Evolutionary conservation across 2,797 vertebrate genomes (phyloP), one percentile per base, ranked within the genome.

Genomic region (Myripristis murdjan): DNA sequence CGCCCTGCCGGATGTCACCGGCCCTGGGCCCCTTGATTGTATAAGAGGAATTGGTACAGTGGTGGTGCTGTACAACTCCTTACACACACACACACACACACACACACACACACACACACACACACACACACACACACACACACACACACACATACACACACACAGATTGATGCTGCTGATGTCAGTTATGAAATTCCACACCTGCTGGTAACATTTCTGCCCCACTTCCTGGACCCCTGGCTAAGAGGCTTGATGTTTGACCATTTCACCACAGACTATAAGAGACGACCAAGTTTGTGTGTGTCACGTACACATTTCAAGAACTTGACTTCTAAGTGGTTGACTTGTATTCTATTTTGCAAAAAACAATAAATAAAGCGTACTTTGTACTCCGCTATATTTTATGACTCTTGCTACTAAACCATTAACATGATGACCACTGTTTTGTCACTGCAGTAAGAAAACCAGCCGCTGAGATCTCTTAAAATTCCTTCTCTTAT

Each of bases 111-210:
- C 6, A 16, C 44, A 68, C 61, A 11, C 22, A 10, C 39, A 43
- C 5, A 3, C 15, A 22, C 22, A 26, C 56, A 60, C 55, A 58
- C 31, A 70, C 6, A 26, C 12, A 22, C 16, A 39, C 15, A 43
- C 41, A 55, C 41, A 73, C 48, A 64, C 53, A 56, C 31, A 28
- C 65, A 58, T 35, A 70, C 56, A 69, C 46, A 39, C 23, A 62
- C 63, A 56, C 44, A n/a, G 55, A 78, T 63, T 26, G 64, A 83
- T 48, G 54, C 68, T 77, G 77, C 81, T 44, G 76, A 79, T 1
- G 22, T 67, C 35, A 51, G 56, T 81, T 70, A 62, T 66, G 75
- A 88, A 83, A 90, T 90, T 90, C 80, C 70, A 82, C 79, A 86
- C 60, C 81, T 73, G 64, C 66, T 62, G 57, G 82, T 39, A 74